Conservation (phyloP, 2,888 invertebrate genomes). For the Melangyna quadrimaculata region DNA sequence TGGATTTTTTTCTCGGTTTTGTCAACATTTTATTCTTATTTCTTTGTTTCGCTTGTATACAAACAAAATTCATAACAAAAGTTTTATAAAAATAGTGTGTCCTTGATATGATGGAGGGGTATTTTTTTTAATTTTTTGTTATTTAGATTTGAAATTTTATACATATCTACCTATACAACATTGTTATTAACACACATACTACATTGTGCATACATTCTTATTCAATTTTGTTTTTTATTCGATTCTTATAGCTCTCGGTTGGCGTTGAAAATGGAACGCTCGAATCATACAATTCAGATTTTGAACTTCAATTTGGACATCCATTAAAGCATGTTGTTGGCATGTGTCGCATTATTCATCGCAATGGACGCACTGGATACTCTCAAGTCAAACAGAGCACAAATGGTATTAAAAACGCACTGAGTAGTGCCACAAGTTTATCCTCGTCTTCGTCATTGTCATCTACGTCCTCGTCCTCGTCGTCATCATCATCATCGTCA, state of each 20-base stretch:
- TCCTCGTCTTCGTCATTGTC: slow-evolving; percentile 60
- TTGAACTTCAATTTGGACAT: slow-evolving; percentile 86
- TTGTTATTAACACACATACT: too few relatives aligned
- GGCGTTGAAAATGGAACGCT: slow-evolving; percentile 87
- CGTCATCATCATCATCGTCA: slow-evolving; percentile 19
- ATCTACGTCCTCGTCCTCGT: slow-evolving; percentile 41
- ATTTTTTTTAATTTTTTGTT: not conserved
- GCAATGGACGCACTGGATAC: slow-evolving; percentile 78
- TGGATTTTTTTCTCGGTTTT: slow-evolving; percentile 29
- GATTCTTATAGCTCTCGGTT: slow-evolving; percentile 85
- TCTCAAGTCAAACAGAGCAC: slow-evolving; percentile 77
- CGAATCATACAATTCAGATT: slow-evolving; percentile 87
- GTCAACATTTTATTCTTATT: slow-evolving; percentile 8
- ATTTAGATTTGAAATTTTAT: not conserved
- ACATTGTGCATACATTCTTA: not conserved
- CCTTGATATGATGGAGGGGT: slow-evolving; percentile 41
- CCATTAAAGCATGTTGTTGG: slow-evolving; percentile 84
- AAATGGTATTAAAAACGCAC: slow-evolving; percentile 56
- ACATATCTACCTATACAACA: too few relatives aligned
- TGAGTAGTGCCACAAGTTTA: slow-evolving; percentile 51
- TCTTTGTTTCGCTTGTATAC: slow-evolving; percentile 9
- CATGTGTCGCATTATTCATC: slow-evolving; percentile 80
- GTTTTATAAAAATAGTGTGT: slow-evolving; percentile 8
- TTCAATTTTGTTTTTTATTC: slow-evolving; percentile 9
- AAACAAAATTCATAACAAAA: not conserved